phyloP scores from a whole-genome alignment of 2,113 vertebrate species.

The Heterotilapia buettikoferi region DNA sequence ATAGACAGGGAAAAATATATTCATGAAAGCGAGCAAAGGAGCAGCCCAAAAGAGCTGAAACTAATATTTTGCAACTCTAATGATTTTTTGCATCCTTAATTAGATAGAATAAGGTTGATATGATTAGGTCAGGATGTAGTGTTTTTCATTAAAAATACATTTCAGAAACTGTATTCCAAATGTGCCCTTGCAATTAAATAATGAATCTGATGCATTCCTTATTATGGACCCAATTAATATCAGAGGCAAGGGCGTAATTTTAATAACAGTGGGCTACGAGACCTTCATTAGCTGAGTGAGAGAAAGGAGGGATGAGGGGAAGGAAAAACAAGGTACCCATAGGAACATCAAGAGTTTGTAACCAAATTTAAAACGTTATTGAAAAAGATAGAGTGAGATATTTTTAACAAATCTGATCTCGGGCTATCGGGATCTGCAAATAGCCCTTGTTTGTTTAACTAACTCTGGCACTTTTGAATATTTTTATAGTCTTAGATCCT shows the following conservation, averaged over 20 bases:
- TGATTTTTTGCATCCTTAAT: constrained; percentile 99
- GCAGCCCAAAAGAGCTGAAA: constrained; percentile 89
- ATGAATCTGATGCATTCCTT: constrained; percentile 92
- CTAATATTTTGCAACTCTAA: constrained; percentile 99
- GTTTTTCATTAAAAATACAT: constrained; percentile 99
- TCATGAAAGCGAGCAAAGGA: constrained; percentile 85
- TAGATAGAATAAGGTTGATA: constrained; percentile 99
- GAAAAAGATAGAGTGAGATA: constrained; percentile 8
- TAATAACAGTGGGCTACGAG: constrained; percentile 92
- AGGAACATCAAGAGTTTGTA: constrained; percentile 54
- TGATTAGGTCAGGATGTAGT: constrained; percentile 99
- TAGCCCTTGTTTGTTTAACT: background rate
- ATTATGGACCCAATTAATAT: constrained; percentile 98
- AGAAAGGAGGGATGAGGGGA: constrained; percentile 64
- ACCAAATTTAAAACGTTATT: constrained; percentile 41
- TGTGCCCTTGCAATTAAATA: constrained; percentile 99
- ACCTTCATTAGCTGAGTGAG: constrained; percentile 83
- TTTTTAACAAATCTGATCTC: constrained; percentile 4
- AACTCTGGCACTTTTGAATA: background rate
- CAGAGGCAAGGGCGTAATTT: constrained; percentile 86
- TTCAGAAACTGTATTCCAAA: constrained; percentile 97
- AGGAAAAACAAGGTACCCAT: constrained; percentile 71
- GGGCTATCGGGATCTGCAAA: background rate
- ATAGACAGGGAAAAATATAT: constrained; percentile 81
- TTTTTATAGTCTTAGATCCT: background rate